Evolutionary conservation across 2,113 vertebrate species (phyloP), one percentile per base, ranked within the genome.

Genomic region (Neoarius graeffei): DNA sequence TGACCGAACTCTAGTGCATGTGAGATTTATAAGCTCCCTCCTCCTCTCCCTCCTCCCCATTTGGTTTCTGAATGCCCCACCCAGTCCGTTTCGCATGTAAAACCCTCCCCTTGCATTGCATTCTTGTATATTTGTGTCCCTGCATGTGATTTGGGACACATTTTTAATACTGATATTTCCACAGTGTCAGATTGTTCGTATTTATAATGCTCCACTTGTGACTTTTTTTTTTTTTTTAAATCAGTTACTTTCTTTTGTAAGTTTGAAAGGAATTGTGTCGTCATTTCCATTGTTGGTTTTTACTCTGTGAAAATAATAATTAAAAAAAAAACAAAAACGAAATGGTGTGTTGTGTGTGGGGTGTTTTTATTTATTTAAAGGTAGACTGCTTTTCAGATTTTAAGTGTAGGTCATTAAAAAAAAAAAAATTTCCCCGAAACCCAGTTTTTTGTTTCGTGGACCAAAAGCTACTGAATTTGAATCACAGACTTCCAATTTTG

Each of bases 171-270:
- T 52, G 5, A 14, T 10, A 13, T 79, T 35, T 25, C 27, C 64
- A 64, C 81, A 14, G 10, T 35, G 15, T 14, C 52, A 15, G 42
- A 71, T 60, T 71, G 30, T 80, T 15, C 23, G 77, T 87, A 85
- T 89, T 89, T 87, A 87, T 80, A 42, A 89, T 19, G 54, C 66
- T 69, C 25, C 62, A 27, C 74, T 89, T 35, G 48, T 62, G 79
- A 74, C 42, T 20, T 8, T 62, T 62, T 62, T 59, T 69, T 10
- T 13, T 15, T 69, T 69, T 69, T 67, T 64, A 6, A 67, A n/a
- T 5, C 27, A 42, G 42, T 42, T 42, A 71, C 1, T 52, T 52
- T 1, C 1, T 48, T 50, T 77, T 77, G 52, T 80, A 80, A 80
- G 52, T 79, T 42, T 42, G 3, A 42, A 42, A 52, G 56, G 17